Evolutionary conservation across 2,888 invertebrate species (phyloP).

Genomic region (Cryptus armator): DNA sequence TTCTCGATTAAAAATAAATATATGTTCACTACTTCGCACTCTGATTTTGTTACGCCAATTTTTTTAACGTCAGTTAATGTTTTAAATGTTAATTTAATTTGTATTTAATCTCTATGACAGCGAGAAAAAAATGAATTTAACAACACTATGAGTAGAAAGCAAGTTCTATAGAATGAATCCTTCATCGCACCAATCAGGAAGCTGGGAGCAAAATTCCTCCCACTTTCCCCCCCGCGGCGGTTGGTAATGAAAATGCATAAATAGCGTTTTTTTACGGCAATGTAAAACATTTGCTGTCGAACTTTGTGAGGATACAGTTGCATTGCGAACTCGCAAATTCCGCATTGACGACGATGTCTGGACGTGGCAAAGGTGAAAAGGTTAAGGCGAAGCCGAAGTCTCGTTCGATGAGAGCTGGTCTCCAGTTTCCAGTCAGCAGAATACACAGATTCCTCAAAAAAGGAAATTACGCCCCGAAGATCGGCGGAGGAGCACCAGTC

Average conservation of each 20-base stretch:
- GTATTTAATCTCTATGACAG: neutral
- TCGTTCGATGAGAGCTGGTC: neutral
- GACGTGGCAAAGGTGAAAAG: neutral
- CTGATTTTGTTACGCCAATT: neutral
- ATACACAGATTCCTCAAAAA: neutral
- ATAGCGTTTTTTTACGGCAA: constrained; percentile 32
- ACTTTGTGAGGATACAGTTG: neutral
- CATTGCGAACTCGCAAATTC: neutral
- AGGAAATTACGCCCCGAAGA: neutral
- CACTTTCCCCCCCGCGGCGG: neutral
- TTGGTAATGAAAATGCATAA: neutral
- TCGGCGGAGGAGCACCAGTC: neutral
- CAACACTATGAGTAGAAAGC: neutral
- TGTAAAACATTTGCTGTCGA: constrained; percentile 42
- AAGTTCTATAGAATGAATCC: neutral
- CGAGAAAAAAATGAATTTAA: neutral
- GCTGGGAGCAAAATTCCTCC: neutral
- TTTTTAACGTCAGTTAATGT: neutral
- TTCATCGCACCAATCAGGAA: neutral
- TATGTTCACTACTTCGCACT: neutral
- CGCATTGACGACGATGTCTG: neutral
- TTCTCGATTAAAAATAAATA: neutral
- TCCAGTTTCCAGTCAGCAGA: neutral
- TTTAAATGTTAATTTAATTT: neutral
- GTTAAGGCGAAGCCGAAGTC: neutral